Base-by-base conservation (phyloP, 2,113 vertebrate species). In the Lates calcarifer region DNA sequence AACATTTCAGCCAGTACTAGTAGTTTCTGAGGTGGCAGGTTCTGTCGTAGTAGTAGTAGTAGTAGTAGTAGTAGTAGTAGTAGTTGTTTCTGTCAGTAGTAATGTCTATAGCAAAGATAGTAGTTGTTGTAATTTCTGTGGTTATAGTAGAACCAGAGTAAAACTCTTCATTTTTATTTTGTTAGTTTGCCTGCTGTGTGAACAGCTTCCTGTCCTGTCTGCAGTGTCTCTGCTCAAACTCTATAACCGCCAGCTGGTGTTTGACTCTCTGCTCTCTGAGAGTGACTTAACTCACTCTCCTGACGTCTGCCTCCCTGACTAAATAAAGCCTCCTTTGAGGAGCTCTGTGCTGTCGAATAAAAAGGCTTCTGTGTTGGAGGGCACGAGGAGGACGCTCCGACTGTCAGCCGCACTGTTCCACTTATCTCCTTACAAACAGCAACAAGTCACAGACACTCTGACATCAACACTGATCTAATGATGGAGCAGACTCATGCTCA, bases 281-380 rank as follows among this genome's bases (percentile, higher is more conserved):
- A 86, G 81, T 81, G 85, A 91, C 81, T 85, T 64, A 80, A 80
- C 75, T 89, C 68, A 6, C 88, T 73, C 65, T 60, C 55, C 53
- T 64, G 68, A 65, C 64, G 24, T 41, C 43, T 31, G 66, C 84
- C 71, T 79, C 72, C 84, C 82, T 20, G 3, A 26, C 77, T 67
- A 56, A 79, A 90, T 82, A 90, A 88, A 87, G 87, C 49, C 49
- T 81, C 79, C 67, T 84, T 88, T 86, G 74, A 89, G 17, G 63
- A 85, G 64, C 64, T 45, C 66, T 37, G 35, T 6, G 18, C 20
- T 17, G 75, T 79, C 65, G 55, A 49, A 84, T 86, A 73, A 80
- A 87, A 79, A 73, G 72, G 43, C 65, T 18, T 80, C 80, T 87
- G 88, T 90, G 77, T 72, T 3, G 4, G 57, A 57, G 33, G 28